phyloP scores from a whole-genome alignment of 2,113 vertebrate species.

The Loxodonta africana region DNA sequence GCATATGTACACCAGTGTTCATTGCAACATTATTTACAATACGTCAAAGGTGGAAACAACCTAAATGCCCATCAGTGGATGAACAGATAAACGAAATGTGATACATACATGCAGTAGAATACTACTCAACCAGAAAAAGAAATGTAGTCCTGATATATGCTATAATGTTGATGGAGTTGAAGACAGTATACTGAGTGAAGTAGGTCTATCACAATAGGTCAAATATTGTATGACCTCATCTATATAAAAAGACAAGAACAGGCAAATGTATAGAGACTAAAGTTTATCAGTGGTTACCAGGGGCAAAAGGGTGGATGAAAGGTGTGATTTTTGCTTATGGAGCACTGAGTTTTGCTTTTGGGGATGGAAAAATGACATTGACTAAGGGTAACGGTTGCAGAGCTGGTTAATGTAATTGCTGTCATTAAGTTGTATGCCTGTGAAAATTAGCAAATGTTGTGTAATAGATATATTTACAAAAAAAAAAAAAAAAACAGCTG shows the following conservation, averaged over 20 bases:
- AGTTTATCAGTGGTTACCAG: neutral
- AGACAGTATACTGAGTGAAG: neutral
- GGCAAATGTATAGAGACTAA: neutral
- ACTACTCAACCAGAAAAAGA: neutral
- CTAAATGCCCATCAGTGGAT: neutral
- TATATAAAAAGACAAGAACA: neutral
- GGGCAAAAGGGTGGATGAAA: neutral
- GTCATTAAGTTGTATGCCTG: neutral
- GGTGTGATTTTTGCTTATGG: neutral
- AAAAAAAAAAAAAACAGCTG: too few relatives aligned
- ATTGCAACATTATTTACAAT: neutral
- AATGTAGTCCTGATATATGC: neutral
- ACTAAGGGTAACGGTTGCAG: neutral
- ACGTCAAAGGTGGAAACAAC: neutral
- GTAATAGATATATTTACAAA: too few relatives aligned
- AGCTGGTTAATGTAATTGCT: neutral
- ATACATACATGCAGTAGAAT: neutral
- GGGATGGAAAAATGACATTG: neutral
- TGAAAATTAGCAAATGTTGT: neutral
- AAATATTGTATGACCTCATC: neutral
- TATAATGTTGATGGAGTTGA: neutral
- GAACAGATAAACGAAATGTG: neutral
- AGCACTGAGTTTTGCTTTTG: neutral
- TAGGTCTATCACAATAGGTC: neutral
- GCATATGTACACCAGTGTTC: neutral